A percentile compares a stretch with the other conserved stretches of the same genome.
Conservation (phyloP, 2,888 invertebrate species). For the Pammene fasciana region DNA sequence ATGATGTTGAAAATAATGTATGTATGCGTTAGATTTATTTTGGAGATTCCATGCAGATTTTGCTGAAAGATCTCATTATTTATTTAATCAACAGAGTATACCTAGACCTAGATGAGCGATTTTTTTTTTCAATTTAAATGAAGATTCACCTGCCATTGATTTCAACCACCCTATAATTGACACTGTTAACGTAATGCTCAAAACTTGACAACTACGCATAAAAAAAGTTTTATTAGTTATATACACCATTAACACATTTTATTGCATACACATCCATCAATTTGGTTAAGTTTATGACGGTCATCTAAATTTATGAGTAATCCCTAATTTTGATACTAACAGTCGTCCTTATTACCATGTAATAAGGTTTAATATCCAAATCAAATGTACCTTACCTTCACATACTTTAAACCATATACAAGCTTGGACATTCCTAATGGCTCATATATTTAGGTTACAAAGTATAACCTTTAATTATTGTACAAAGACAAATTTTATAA, state of each 20-base stretch:
- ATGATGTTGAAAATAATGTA: no score
- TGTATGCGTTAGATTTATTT: no score
- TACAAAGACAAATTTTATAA: no score
- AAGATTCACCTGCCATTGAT: background rate
- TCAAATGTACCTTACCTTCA: background rate
- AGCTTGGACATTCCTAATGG: background rate
- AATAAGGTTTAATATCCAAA: background rate
- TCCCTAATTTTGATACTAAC: background rate
- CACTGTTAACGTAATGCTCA: background rate
- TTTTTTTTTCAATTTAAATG: background rate
- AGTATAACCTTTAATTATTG: no score
- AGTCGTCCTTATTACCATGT: background rate
- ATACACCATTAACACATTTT: conserved; percentile 17
- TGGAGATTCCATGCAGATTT: no score
- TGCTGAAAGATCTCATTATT: no score
- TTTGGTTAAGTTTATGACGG: conserved; percentile 16
- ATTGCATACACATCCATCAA: conserved; percentile 10
- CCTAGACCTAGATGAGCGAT: no score
- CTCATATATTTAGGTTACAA: background rate
- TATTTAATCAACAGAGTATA: no score
- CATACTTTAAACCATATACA: background rate
- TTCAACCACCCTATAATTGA: background rate
- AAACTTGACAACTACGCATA: background rate
- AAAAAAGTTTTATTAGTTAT: background rate
- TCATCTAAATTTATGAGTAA: conserved; percentile 2